phyloP scores from a whole-genome alignment of 2,888 invertebrate genomes.

The Hydrotaea cyrtoneurina region DNA sequence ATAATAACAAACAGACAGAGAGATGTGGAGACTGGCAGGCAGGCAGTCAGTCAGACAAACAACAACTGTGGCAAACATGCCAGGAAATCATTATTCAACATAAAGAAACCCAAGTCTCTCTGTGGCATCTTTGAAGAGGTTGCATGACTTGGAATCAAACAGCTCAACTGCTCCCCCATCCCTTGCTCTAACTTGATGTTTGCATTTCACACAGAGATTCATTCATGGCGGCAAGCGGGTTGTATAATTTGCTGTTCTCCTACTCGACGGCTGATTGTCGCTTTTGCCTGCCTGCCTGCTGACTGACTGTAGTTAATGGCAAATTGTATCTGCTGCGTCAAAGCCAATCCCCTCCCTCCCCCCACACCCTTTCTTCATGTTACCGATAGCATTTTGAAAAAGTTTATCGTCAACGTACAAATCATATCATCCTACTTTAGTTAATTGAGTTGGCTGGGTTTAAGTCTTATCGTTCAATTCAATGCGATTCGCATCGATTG shows the following conservation, averaged over 20 bases:
- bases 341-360: not conserved
- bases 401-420: slow-evolving; percentile 38
- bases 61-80: slow-evolving; percentile 11
- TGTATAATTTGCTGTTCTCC: slow-evolving; percentile 22
- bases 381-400: not conserved
- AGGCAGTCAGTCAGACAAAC: not conserved
- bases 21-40: not conserved
- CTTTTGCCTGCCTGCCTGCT: not conserved
- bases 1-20: not conserved
- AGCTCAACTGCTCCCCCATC: not conserved
- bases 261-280: not conserved
- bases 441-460: slow-evolving; percentile 55
- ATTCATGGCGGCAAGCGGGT: slow-evolving; percentile 9
- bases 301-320: slow-evolving; percentile 15
- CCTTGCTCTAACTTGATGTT: not conserved
- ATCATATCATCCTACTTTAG: slow-evolving; percentile 52
- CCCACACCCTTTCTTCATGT: not conserved
- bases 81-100: slow-evolving; percentile 40
- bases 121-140: not conserved
- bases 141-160: slow-evolving; percentile 3
- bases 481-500: no score
- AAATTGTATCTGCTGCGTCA: slow-evolving; percentile 23
- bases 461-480: slow-evolving; percentile 7
- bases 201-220: not conserved
- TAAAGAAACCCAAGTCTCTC: not conserved